These are phyloP conservation scores for Hylaeus anthracinus DNA, from an alignment of 1,140 invertebrate genomes.

Conservation along the genomic window DNA sequence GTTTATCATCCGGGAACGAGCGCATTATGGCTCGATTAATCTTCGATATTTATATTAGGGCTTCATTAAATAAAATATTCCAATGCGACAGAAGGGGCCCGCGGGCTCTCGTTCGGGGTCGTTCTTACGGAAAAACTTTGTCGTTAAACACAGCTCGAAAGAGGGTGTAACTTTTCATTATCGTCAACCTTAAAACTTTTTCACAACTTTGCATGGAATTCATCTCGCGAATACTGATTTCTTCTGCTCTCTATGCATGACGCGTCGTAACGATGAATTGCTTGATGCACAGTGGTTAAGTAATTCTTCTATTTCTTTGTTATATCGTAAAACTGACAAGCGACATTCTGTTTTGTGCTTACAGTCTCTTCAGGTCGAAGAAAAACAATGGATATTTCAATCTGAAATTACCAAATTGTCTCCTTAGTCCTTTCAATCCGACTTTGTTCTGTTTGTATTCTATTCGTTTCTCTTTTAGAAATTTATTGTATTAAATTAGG, in stretches of 20 bases:
- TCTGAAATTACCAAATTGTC: no score
- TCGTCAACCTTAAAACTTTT: background rate
- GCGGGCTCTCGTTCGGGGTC: slow-evolving; percentile 6
- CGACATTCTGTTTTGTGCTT: no score
- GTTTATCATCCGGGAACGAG: slow-evolving; percentile 73
- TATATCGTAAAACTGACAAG: no score
- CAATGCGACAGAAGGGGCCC: background rate
- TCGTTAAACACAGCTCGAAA: slow-evolving; percentile 12
- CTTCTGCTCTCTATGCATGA: background rate
- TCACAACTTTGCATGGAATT: background rate
- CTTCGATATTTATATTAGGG: slow-evolving; percentile 76
- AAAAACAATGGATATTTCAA: no score
- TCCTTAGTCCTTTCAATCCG: no score
- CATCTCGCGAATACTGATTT: background rate
- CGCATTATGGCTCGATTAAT: slow-evolving; percentile 75
- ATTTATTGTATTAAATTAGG: no score
- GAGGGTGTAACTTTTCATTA: slow-evolving; percentile 53
- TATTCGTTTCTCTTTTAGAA: no score
- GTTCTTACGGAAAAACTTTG: slow-evolving; percentile 11
- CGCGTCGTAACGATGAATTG: slow-evolving; percentile 1
- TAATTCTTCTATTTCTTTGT: no score
- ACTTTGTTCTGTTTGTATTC: no score
- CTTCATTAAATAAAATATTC: slow-evolving; percentile 71
- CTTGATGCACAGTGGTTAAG: no score
- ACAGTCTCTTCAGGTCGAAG: no score